Evolutionary conservation across 2,113 vertebrate genomes (phyloP).

Genomic region (Quiscalus mexicanus): DNA sequence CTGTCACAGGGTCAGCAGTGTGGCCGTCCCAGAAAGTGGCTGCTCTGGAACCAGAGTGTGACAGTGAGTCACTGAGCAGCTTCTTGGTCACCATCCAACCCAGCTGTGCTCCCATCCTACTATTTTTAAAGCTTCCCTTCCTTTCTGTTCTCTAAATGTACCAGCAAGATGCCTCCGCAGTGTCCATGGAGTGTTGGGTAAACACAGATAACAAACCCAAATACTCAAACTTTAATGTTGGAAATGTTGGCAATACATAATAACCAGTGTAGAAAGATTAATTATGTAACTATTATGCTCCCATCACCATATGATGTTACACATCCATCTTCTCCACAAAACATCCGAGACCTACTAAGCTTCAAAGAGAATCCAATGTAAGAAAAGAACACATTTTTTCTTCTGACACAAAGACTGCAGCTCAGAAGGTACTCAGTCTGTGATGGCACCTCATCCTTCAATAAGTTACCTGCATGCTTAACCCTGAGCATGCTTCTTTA

Average conservation of each 20-base stretch:
- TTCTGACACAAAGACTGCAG: neutral
- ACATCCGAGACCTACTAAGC: neutral
- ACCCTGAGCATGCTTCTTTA: neutral
- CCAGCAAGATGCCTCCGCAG: neutral
- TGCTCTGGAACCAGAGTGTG: neutral
- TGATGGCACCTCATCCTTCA: neutral
- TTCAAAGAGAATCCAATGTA: neutral
- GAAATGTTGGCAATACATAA: neutral
- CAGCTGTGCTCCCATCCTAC: neutral
- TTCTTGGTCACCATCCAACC: neutral
- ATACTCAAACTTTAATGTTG: neutral
- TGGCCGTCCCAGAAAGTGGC: neutral
- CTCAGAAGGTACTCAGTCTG: neutral
- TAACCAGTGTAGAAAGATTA: neutral
- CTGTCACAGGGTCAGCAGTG: neutral
- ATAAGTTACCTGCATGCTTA: neutral
- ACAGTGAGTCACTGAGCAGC: neutral
- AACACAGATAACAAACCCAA: neutral
- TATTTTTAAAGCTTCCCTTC: conserved; percentile 18
- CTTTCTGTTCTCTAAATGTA: neutral
- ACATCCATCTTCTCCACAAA: neutral
- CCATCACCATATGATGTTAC: neutral
- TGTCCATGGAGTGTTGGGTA: neutral
- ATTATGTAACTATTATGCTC: neutral
- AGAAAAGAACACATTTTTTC: neutral